phyloP scores from a whole-genome alignment of 2,113 vertebrate species.

The Rhabdornis inornatus region DNA sequence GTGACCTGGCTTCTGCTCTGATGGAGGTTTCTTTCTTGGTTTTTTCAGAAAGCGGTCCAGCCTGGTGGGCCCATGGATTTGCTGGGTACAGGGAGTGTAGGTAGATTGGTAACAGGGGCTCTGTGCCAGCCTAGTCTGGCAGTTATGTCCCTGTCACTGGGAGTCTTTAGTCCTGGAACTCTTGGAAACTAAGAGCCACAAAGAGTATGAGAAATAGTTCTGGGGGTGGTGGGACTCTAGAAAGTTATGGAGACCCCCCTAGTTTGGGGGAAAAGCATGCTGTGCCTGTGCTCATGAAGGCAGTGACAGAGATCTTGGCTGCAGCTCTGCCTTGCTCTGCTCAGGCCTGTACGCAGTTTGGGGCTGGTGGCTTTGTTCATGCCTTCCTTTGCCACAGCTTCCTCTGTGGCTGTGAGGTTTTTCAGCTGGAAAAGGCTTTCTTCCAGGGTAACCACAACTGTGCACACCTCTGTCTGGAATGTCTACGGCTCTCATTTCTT shows the following conservation, averaged over 20 bases:
- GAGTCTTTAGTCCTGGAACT: not conserved
- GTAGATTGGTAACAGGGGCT: not conserved
- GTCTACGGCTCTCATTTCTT: not conserved
- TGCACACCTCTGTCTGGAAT: not conserved
- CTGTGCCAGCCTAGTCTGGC: not conserved
- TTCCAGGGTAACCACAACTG: conserved; percentile 4
- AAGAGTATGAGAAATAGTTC: not conserved
- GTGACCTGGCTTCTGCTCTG: not conserved
- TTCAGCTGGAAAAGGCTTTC: not conserved
- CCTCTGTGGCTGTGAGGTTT: not conserved
- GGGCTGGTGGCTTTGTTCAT: not conserved
- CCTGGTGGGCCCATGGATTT: not conserved
- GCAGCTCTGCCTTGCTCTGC: not conserved
- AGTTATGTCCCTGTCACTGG: not conserved
- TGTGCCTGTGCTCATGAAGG: not conserved
- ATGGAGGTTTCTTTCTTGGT: not conserved
- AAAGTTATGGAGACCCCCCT: not conserved
- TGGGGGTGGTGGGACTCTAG: not conserved
- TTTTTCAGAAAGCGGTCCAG: not conserved
- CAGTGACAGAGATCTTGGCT: not conserved
- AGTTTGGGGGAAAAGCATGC: not conserved
- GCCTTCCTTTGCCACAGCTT: not conserved
- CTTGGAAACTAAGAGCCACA: not conserved
- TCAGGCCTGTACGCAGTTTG: accelerated
- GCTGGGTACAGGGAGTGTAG: not conserved